Evolutionary conservation across 1,140 invertebrate species (phyloP).

Genomic region (Marisa cornuarietis): DNA sequence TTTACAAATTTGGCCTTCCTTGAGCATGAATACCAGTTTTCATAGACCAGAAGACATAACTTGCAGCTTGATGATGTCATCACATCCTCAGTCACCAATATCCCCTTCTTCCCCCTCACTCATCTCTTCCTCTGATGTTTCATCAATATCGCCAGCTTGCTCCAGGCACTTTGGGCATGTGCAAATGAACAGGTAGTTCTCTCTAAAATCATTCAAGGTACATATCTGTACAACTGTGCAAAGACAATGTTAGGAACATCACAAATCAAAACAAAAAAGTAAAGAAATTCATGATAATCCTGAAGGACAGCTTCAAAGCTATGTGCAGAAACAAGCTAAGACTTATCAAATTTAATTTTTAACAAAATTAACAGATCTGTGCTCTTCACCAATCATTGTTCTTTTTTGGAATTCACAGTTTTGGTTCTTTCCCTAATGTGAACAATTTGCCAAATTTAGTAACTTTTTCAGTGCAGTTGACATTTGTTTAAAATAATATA

Average conservation of each 20-base stretch:
- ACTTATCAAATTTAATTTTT: neutral
- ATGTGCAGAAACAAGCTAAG: too few species aligned
- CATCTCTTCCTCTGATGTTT: constrained; percentile 79
- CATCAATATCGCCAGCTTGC: constrained; percentile 80
- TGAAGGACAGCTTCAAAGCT: too few species aligned
- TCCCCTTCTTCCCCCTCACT: constrained; percentile 58
- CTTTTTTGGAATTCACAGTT: too few species aligned
- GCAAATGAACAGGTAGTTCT: constrained; percentile 89
- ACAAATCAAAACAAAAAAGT: neutral
- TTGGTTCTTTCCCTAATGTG: too few species aligned
- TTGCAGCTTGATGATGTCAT: neutral
- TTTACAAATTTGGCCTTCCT: neutral
- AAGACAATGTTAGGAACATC: too few species aligned
- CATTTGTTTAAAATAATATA: too few species aligned
- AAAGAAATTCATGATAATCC: neutral
- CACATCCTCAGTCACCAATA: neutral
- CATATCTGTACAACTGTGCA: too few species aligned
- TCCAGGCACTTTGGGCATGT: constrained; percentile 81
- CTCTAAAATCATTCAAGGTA: constrained; percentile 63
- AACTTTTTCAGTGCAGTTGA: too few species aligned
- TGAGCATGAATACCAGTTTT: neutral
- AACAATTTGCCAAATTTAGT: too few species aligned
- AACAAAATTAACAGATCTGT: neutral
- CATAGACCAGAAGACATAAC: neutral
- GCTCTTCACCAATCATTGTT: too few species aligned